These are phyloP conservation scores for Pimephales promelas DNA, from an alignment of 2,113 vertebrate species.

Conservation along the genomic window DNA sequence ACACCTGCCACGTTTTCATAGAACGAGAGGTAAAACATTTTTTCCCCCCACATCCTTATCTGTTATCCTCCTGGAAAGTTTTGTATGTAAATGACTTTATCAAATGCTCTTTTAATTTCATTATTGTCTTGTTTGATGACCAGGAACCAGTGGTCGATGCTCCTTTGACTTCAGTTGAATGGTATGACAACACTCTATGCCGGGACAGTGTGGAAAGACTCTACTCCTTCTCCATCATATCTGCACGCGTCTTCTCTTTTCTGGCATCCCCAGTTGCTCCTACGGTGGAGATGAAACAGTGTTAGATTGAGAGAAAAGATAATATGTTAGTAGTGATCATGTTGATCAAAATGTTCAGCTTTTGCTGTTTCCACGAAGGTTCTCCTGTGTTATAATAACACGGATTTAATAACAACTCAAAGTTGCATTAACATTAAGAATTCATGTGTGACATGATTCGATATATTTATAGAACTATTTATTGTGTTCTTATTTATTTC, in stretches of 20 bases:
- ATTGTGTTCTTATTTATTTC: conserved; percentile 62
- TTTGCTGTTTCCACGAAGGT: conserved; percentile 32
- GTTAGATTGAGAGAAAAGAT: background rate
- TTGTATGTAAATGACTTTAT: conserved; percentile 3
- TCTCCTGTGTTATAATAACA: conserved; percentile 43
- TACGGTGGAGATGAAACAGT: background rate
- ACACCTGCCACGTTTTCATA: background rate
- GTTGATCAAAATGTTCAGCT: conserved; percentile 62
- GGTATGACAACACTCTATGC: conserved; percentile 52
- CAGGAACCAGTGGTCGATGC: conserved; percentile 6
- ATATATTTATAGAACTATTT: conserved; percentile 69
- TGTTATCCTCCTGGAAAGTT: conserved; percentile 7
- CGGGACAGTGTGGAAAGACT: conserved; percentile 52
- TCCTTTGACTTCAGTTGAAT: rapidly evolving
- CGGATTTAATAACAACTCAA: background rate
- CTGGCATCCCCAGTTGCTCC: conserved; percentile 3
- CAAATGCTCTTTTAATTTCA: background rate
- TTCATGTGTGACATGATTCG: conserved; percentile 63
- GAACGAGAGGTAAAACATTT: background rate
- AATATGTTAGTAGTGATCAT: conserved; percentile 57
- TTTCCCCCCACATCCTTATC: background rate
- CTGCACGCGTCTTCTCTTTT: conserved; percentile 59
- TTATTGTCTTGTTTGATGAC: background rate
- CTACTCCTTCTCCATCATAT: conserved; percentile 62
- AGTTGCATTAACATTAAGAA: conserved; percentile 22